phyloP scores from a whole-genome alignment of 2,113 vertebrate genomes.

The Gnathonemus echidnorhynchus region DNA sequence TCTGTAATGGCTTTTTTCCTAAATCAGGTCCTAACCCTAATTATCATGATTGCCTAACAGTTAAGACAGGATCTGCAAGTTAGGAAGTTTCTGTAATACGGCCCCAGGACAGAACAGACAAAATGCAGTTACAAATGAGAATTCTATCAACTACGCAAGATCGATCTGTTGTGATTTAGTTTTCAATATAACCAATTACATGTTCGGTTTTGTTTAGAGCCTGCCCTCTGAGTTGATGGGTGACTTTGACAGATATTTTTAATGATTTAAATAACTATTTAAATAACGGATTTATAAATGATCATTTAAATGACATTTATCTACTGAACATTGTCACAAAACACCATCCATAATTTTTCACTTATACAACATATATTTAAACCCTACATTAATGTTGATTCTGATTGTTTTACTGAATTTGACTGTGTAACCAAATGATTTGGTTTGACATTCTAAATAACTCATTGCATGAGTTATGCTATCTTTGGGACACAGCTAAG shows the following conservation, averaged over 20 bases:
- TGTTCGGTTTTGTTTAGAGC: background rate
- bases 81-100: background rate
- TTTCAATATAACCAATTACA: background rate
- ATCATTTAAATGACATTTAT: background rate
- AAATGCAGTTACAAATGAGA: background rate
- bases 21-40: background rate
- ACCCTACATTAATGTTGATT: background rate
- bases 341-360: conserved; percentile 17
- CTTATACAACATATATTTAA: background rate
- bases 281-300: background rate
- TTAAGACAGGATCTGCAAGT: background rate
- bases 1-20: background rate
- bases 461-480: background rate
- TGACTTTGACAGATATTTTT: background rate
- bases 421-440: background rate
- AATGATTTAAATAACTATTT: background rate
- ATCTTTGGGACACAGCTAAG: background rate
- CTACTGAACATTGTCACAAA: background rate
- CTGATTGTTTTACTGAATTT: background rate
- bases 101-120: background rate
- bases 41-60: background rate
- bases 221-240: background rate
- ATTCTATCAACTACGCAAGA: background rate
- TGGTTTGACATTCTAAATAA: background rate
- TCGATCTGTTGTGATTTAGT: background rate